phyloP scores from a whole-genome alignment of 2,797 vertebrate species.

The Propithecus perrieri region DNA sequence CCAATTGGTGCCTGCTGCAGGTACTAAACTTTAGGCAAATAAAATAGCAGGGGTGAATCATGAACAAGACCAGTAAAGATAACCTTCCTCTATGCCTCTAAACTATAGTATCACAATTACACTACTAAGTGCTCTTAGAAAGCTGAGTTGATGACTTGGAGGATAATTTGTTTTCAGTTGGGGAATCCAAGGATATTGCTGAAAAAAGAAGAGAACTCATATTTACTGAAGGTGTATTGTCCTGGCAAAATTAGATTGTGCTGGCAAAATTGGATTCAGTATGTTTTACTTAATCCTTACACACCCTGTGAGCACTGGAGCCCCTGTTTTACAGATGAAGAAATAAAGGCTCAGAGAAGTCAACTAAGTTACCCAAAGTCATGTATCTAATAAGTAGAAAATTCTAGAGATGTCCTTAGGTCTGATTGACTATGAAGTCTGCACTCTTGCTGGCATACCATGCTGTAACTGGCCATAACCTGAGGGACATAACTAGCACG shows the following conservation, averaged over 20 bases:
- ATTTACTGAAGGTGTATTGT: neutral
- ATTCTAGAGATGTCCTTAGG: neutral
- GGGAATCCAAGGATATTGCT: neutral
- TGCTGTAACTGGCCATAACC: neutral
- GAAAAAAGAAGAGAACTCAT: neutral
- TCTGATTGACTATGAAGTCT: neutral
- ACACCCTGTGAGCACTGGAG: neutral
- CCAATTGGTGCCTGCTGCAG: conserved; percentile 65
- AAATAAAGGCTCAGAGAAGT: neutral
- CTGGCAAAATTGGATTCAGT: neutral
- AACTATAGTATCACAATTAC: conserved; percentile 27
- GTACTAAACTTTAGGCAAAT: conserved; percentile 71
- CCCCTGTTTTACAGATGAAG: neutral
- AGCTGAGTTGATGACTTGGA: conserved; percentile 24
- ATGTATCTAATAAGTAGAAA: neutral
- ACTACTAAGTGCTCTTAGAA: conserved; percentile 16
- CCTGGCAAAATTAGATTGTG: neutral
- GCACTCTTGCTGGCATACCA: neutral
- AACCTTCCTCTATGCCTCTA: conserved; percentile 9
- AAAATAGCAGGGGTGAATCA: conserved; percentile 75
- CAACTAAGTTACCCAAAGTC: neutral
- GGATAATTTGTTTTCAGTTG: conserved; percentile 38
- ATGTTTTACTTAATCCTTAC: neutral
- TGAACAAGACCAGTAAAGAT: conserved; percentile 66
- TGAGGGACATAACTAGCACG: neutral